These are phyloP conservation scores for Poicephalus meyeri DNA, from an alignment of 2,113 vertebrate genomes.

Conservation along the genomic window DNA sequence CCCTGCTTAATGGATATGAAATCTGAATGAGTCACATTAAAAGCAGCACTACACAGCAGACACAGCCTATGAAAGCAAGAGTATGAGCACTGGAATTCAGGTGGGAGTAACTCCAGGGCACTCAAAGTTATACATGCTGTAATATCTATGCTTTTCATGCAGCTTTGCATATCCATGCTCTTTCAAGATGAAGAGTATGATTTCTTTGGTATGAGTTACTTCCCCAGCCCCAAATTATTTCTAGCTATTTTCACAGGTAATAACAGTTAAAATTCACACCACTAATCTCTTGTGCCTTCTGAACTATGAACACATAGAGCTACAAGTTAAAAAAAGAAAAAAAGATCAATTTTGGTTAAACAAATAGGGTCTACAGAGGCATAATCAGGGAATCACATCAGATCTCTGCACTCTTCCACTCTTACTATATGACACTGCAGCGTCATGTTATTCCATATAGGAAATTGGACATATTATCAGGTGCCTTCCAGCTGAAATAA, in stretches of 20 bases:
- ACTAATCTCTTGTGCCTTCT: neutral
- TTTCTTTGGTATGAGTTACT: neutral
- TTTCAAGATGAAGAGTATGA: neutral
- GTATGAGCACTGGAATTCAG: neutral
- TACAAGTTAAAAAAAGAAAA: neutral
- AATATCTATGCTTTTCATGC: neutral
- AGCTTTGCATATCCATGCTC: neutral
- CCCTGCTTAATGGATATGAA: neutral
- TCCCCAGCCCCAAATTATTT: neutral
- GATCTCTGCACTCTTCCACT: neutral
- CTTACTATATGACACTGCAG: neutral
- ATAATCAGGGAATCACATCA: neutral
- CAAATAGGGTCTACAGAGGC: neutral
- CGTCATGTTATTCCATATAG: neutral
- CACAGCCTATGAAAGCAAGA: neutral
- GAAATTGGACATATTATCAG: neutral
- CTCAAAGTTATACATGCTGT: neutral
- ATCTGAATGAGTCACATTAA: neutral
- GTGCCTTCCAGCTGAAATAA: neutral
- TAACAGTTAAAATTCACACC: neutral
- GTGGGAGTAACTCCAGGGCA: neutral
- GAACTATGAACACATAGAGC: neutral
- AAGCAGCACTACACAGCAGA: neutral
- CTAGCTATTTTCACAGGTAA: neutral
- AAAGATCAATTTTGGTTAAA: neutral